Base-by-base conservation (phyloP, 2,113 vertebrate species). In the Elephantulus edwardii region DNA sequence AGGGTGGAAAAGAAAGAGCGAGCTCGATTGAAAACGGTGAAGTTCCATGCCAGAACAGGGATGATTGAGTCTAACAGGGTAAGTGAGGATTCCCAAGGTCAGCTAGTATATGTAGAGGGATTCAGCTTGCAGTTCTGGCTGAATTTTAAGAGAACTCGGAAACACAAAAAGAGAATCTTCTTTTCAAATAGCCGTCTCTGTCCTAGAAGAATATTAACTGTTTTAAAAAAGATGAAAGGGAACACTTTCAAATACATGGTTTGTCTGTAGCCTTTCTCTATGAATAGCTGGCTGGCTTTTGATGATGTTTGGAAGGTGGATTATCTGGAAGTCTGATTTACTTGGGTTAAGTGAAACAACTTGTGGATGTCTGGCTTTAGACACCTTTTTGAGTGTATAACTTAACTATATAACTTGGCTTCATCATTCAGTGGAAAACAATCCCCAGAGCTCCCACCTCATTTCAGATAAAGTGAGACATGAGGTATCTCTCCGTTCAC, bases 61-160 rank as follows among this genome's bases (percentile, higher is more conserved):
- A 99, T 99, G 98, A 99, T 99, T 89, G 99, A 99, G 94, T 99
- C 99, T 70, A 99, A 99, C 96, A 98, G 99, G 98, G 99, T 99
- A 98, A 99, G 99, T 98, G 95, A 93, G 4, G 3, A 66, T 71
- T 78, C 68, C 71, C 50, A 83, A 85, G 91, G 79, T 86, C 66
- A 92, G 75, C 44, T n/a, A 72, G 26, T n/a, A 26, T 58, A 0
- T 64, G 52, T 20, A 26, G 79, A 96, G 26, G 84, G 10, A 1
- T 52, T 48, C 86, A 89, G 35, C 86, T 60, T 87, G 93, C 79
- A 82, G 71, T 88, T 88, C 76, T 28, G 19, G 72, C 30, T 92
- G 62, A 58, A 74, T 35, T 68, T 35, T 70, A 58, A 83, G 52
- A 88, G 74, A 82, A 87, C n/a, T 60, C 68, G 80, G 86, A 17